Conservation (phyloP, 2,888 invertebrate species). For the Artemia sinica region DNA sequence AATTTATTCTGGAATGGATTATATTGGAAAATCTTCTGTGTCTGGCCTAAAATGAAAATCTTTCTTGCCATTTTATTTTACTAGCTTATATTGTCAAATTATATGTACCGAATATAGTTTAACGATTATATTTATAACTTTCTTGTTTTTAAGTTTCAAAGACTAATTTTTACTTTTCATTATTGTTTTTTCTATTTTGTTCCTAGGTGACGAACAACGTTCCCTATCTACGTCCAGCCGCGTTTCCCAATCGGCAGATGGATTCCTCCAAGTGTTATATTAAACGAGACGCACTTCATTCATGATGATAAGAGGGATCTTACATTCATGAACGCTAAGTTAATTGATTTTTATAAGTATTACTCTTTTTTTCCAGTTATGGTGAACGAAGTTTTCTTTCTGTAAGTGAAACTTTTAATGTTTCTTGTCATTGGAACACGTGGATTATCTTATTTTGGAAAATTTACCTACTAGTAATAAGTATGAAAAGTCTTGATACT, state of each 20-base stretch:
- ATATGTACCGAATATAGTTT: too few species aligned
- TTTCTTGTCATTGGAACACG: background rate
- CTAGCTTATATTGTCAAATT: too few species aligned
- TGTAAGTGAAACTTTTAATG: background rate
- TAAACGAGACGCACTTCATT: slow-evolving; percentile 81
- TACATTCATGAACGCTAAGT: slow-evolving; percentile 64
- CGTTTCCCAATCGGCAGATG: slow-evolving; percentile 76
- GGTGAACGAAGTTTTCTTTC: background rate
- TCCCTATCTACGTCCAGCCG: slow-evolving; percentile 43
- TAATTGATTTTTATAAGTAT: background rate
- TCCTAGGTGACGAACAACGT: slow-evolving; percentile 61
- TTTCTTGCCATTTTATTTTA: too few species aligned
- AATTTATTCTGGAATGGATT: too few species aligned
- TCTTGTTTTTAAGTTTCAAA: slow-evolving; percentile 16
- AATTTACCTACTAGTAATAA: too few species aligned
- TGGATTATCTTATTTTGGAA: too few species aligned
- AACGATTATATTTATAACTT: too few species aligned
- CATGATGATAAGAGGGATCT: slow-evolving; percentile 71
- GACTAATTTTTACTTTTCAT: background rate
- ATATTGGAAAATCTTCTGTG: too few species aligned
- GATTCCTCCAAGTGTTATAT: slow-evolving; percentile 93
- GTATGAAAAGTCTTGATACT: too few species aligned
- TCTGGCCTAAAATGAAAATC: too few species aligned
- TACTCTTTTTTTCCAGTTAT: background rate
- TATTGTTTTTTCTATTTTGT: slow-evolving; percentile 23